Percentiles rank a stretch among this genome's conserved stretches.
Evolutionary conservation across 2,888 invertebrate species (phyloP).

Genomic region (Temnothorax rugatulus): DNA sequence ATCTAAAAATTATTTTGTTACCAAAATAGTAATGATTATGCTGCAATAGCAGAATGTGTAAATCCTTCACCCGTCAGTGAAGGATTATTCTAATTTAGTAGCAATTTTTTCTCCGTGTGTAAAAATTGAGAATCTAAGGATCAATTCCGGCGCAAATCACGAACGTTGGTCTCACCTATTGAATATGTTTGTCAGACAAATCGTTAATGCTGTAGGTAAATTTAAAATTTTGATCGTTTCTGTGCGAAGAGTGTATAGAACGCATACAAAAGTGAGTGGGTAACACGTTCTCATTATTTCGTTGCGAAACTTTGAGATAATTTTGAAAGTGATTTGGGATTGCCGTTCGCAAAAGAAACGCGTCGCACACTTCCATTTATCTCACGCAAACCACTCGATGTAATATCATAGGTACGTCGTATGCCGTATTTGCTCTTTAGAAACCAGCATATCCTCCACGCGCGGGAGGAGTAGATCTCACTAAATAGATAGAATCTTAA

Average conservation of each 20-base stretch:
- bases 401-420: neutral
- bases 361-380: neutral
- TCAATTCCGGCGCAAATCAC: constrained; percentile 3
- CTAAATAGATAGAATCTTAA: neutral
- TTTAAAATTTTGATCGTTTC: neutral
- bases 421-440: neutral
- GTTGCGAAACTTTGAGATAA: constrained; percentile 4
- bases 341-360: constrained; percentile 2
- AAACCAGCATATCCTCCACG: neutral
- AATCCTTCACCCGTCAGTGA: neutral
- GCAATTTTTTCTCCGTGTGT: neutral
- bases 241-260: constrained; percentile 35
- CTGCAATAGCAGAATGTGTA: neutral
- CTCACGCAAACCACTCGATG: neutral
- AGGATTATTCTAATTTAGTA: neutral
- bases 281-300: constrained; percentile 58
- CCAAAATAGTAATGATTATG: neutral
- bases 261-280: constrained; percentile 71
- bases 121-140: neutral
- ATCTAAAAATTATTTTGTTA: neutral
- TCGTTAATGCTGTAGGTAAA: neutral
- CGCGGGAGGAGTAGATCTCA: neutral
- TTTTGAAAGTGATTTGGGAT: neutral
- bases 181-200: neutral
- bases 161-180: neutral